Percentiles rank a stretch among this genome's conserved stretches.
phyloP scores from a whole-genome alignment of 2,113 vertebrate species.

The Pituophis catenifer region DNA sequence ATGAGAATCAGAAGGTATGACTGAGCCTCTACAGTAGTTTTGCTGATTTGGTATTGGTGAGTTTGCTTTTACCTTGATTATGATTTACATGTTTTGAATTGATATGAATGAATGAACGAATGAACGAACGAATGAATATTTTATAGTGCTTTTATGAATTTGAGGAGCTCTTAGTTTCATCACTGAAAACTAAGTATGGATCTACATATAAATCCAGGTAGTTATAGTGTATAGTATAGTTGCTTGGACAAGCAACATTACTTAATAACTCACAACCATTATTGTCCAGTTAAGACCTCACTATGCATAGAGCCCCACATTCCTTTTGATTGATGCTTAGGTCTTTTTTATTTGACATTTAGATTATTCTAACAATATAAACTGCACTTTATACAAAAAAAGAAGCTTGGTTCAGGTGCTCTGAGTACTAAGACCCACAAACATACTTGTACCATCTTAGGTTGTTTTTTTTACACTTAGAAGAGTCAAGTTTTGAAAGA shows the following conservation, averaged over 20 bases:
- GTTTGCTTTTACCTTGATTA: background rate
- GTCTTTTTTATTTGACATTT: background rate
- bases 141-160: background rate
- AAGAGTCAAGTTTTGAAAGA: background rate
- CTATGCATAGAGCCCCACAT: background rate
- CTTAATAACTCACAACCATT: background rate
- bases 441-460: background rate
- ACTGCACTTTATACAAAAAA: background rate
- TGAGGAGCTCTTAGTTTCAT: background rate
- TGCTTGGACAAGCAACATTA: background rate
- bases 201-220: background rate
- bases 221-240: background rate
- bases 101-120: background rate
- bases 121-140: background rate
- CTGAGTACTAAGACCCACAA: background rate
- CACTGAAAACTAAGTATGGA: background rate
- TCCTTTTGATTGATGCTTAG: background rate
- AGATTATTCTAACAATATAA: background rate
- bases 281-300: background rate
- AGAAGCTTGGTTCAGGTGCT: background rate
- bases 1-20: background rate
- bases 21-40: background rate
- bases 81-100: background rate
- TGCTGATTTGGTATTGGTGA: background rate
- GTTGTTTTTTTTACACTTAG: background rate